These are phyloP conservation scores for Mus pahari DNA, from an alignment of 2,113 vertebrate genomes.

Conservation along the genomic window DNA sequence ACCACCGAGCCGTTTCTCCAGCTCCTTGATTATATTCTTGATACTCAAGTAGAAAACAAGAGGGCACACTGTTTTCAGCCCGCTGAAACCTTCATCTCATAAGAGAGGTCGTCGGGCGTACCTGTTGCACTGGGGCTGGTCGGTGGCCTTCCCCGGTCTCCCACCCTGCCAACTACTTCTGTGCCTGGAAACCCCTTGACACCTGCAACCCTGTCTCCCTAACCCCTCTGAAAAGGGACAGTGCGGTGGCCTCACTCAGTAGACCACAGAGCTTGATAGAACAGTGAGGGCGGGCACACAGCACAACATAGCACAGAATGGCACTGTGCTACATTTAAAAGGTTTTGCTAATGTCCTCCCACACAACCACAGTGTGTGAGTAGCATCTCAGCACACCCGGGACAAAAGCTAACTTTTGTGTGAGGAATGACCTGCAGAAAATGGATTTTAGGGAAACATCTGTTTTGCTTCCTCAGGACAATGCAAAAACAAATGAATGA, in stretches of 20 bases:
- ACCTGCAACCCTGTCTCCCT: not conserved
- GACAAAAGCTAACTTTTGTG: rapidly evolving
- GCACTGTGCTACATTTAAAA: not conserved
- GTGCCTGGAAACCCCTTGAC: not conserved
- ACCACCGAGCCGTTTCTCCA: too few species aligned
- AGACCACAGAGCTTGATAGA: not conserved
- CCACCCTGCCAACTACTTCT: not conserved
- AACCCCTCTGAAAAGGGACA: not conserved
- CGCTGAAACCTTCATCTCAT: not conserved
- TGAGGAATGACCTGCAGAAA: not conserved
- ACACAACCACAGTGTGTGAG: too few species aligned
- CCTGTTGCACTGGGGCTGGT: not conserved
- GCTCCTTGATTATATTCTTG: not conserved
- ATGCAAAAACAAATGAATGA: not conserved
- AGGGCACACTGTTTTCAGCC: too few species aligned
- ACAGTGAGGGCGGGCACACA: not conserved
- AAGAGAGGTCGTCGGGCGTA: not conserved
- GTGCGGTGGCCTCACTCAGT: not conserved
- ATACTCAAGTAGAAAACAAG: not conserved
- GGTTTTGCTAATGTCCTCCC: not conserved
- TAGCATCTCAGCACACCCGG: rapidly evolving
- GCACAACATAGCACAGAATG: rapidly evolving
- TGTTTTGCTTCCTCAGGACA: not conserved
- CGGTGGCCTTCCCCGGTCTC: not conserved
- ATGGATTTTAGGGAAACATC: not conserved